Conservation (phyloP, 2,797 vertebrate genomes). For the Taenioides sp. region DNA sequence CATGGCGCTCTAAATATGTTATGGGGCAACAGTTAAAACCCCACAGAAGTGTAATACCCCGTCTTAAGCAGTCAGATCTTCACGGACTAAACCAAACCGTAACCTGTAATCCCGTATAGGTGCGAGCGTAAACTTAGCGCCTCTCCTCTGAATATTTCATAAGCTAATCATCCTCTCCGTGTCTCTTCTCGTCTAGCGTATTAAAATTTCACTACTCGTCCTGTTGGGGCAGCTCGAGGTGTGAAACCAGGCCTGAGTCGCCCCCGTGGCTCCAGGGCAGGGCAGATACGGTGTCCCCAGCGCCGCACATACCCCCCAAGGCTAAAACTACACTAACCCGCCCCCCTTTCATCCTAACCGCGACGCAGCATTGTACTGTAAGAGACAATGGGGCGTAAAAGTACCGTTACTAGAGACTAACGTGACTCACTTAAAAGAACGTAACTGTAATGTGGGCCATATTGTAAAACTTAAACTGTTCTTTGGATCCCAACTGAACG, state of each 20-base stretch:
- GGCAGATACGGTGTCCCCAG: slow-evolving; percentile 57
- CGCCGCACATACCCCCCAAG: slow-evolving; percentile 35
- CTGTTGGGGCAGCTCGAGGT: slow-evolving; percentile 69
- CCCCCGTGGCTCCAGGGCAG: slow-evolving; percentile 40
- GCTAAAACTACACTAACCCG: slow-evolving; percentile 35
- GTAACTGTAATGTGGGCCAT: too few relatives aligned
- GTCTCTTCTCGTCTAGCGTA: slow-evolving; percentile 47
- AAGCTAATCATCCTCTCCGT: slow-evolving; percentile 33
- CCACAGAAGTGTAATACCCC: too few relatives aligned
- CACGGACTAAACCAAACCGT: too few relatives aligned
- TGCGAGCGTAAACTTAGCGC: slow-evolving; percentile 17
- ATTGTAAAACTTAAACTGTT: neutral
- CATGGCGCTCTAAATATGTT: too few relatives aligned
- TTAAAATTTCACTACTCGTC: slow-evolving; percentile 70
- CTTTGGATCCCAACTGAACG: too few relatives aligned
- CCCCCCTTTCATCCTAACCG: slow-evolving; percentile 45
- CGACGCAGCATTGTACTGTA: neutral
- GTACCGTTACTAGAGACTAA: neutral
- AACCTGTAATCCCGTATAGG: neutral
- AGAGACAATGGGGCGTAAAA: neutral
- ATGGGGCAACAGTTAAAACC: too few relatives aligned
- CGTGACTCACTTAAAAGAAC: neutral
- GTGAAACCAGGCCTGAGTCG: slow-evolving; percentile 63
- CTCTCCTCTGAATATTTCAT: slow-evolving; percentile 70
- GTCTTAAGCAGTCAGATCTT: too few relatives aligned